Evolutionary conservation across 2,113 vertebrate genomes (phyloP), one percentile per base, ranked within the genome.

Genomic region (Rhabdomys dilectus): DNA sequence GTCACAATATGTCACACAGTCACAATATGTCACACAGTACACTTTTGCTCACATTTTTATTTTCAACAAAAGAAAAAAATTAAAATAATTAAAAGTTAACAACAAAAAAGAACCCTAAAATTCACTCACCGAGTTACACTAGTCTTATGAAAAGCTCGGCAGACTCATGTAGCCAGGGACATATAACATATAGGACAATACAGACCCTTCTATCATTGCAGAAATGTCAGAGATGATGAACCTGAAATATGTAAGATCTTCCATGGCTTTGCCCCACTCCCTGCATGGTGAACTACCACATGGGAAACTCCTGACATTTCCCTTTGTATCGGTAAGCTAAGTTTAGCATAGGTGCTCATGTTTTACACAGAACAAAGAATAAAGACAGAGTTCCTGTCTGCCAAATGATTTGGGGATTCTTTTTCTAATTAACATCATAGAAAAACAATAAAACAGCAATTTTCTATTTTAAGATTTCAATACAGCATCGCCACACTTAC

Each of bases 391-490:
- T 19, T 82, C 21, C 19, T 64, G 4, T 51, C 72, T 88, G 16
- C 45, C 64, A 58, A 31, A 64, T 26, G 58, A 85, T 91, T 51
- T 62, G 7, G 78, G 34, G 84, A 45, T n/a, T 4, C 58, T 53
- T 56, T 0, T 76, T 91, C 51, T 88, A 53, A 42, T 93, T 66
- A 91, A 78, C 80, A 48, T 75, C 31, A 92, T 24, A 58, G 21
- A 39, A 39, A 81, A 42, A n/a, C 4, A n/a, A 5, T 36, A 39
- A 95, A 73, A 70, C 72, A n/a, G 21, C 51, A 64, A 34, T 31
- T 84, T 84, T 88, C 36, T 60, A 76, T 87, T 92, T 91, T 95
- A 94, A 92, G 12, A 29, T 72, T 88, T 91, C 15, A 80, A 51
- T 78, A 93, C 1, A 15, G 12, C 48, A 48, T 45, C 1, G 2